These are phyloP conservation scores for Macrosteles quadrilineatus DNA, from an alignment of 1,140 invertebrate genomes.

Conservation along the genomic window DNA sequence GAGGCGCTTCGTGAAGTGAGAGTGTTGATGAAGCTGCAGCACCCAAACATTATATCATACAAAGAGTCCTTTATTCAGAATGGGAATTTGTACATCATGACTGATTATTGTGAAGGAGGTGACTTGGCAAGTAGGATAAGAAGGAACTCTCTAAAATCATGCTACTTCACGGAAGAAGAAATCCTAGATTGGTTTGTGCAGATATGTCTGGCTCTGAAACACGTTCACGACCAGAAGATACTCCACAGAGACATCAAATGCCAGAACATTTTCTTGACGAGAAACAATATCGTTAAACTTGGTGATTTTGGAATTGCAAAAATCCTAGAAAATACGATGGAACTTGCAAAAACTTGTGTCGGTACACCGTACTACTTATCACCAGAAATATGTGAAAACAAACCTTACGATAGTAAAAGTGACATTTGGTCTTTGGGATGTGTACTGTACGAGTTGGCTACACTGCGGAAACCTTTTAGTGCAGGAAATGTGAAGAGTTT, in stretches of 20 bases:
- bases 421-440: slow-evolving; percentile 1
- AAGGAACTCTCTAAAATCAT: slow-evolving; percentile 1
- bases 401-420: slow-evolving; percentile 11
- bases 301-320: slow-evolving; percentile 17
- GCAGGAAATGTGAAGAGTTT: slow-evolving; percentile 20
- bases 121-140: background rate
- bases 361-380: slow-evolving; percentile 11
- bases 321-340: background rate
- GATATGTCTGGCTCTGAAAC: slow-evolving; percentile 18
- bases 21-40: background rate
- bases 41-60: slow-evolving; percentile 10
- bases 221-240: slow-evolving; percentile 20
- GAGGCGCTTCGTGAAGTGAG: slow-evolving; percentile 6
- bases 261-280: slow-evolving; percentile 11
- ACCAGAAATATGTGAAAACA: slow-evolving; percentile 17
- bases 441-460: slow-evolving; percentile 18
- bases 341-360: slow-evolving; percentile 10
- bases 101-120: slow-evolving; percentile 8
- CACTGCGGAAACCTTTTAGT: background rate
- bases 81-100: slow-evolving; percentile 14
- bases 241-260: slow-evolving; percentile 22
- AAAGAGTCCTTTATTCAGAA: slow-evolving; percentile 15
- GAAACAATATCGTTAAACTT: slow-evolving; percentile 3
- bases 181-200: slow-evolving; percentile 19
- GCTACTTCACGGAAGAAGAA: slow-evolving; percentile 18